Evolutionary conservation across 1,140 invertebrate genomes (phyloP).

Genomic region (Chironomus striatipennis): DNA sequence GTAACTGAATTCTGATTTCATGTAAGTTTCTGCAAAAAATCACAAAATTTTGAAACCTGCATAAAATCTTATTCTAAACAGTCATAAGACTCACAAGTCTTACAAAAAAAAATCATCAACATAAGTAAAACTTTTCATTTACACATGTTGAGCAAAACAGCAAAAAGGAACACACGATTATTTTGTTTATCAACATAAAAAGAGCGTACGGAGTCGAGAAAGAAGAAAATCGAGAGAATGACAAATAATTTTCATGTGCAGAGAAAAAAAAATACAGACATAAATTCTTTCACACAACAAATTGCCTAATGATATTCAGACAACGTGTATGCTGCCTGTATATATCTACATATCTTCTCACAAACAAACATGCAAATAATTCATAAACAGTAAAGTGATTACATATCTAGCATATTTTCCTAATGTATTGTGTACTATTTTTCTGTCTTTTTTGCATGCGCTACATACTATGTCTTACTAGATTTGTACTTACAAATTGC

Average conservation of each 20-base stretch:
- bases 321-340: not conserved
- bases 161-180: not conserved
- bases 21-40: no score
- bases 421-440: constrained; percentile 1
- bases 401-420: constrained; percentile 5
- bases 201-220: not conserved
- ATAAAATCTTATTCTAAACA: no score
- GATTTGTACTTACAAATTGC: no score
- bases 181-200: not conserved
- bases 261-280: not conserved
- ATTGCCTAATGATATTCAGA: not conserved
- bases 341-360: not conserved
- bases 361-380: constrained; percentile 1
- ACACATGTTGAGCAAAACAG: not conserved
- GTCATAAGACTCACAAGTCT: no score
- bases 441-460: no score
- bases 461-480: no score
- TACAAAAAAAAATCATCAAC: not conserved
- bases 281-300: not conserved
- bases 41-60: no score
- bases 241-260: no score
- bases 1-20: no score
- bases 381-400: constrained; percentile 14
- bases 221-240: not conserved
- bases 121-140: not conserved